These are phyloP conservation scores for Junonia oenone DNA, from an alignment of 2,888 invertebrate species.

Conservation along the genomic window DNA sequence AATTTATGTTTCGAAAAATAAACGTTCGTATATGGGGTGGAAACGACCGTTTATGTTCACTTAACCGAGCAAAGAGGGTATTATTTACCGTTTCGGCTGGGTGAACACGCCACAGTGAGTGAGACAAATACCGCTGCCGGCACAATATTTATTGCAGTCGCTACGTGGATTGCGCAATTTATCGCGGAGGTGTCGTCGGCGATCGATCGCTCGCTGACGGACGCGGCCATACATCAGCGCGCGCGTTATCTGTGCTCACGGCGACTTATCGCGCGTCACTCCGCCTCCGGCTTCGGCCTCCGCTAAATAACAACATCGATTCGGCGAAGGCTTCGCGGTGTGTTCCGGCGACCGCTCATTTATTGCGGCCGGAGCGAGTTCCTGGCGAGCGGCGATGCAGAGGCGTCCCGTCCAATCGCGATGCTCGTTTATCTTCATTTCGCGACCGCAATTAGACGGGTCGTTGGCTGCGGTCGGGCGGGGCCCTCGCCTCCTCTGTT, in stretches of 20 bases:
- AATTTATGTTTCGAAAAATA: constrained; percentile 78
- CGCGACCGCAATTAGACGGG: constrained; percentile 84
- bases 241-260: constrained; percentile 75
- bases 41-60: constrained; percentile 80
- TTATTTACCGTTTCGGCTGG: constrained; percentile 79
- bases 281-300: constrained; percentile 35
- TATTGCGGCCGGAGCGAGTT: constrained; percentile 45
- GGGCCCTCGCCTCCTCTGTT: constrained; percentile 46
- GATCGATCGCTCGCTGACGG: constrained; percentile 72
- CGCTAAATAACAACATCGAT: constrained; percentile 57
- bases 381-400: constrained; percentile 44
- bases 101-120: constrained; percentile 76
- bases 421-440: constrained; percentile 85
- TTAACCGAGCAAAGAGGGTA: constrained; percentile 79
- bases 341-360: constrained; percentile 50
- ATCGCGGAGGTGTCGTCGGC: constrained; percentile 75
- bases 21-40: constrained; percentile 79
- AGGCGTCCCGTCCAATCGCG: constrained; percentile 80
- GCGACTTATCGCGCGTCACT: constrained; percentile 63
- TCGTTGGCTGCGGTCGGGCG: constrained; percentile 79
- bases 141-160: constrained; percentile 76
- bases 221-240: constrained; percentile 70
- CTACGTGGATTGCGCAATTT: constrained; percentile 77
- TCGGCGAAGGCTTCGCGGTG: constrained; percentile 36
- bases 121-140: constrained; percentile 74